Conservation (phyloP, 2,113 vertebrate genomes). For the Myocastor coypus region DNA sequence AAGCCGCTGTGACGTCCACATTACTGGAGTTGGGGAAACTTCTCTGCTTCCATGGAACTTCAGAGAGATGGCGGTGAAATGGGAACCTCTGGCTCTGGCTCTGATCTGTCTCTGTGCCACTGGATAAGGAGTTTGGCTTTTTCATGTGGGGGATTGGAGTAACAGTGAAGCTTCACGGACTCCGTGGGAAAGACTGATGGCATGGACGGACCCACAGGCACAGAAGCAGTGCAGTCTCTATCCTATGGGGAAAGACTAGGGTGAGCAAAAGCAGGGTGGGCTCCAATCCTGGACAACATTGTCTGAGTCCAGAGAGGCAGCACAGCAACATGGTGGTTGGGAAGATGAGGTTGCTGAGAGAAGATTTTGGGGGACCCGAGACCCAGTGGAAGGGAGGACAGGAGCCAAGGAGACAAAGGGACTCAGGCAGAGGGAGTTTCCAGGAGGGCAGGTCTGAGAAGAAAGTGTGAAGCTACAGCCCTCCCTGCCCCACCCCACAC, state of each 20-base stretch:
- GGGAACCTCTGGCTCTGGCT: neutral
- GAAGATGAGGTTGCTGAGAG: accelerated
- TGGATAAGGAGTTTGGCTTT: neutral
- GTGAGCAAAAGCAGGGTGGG: neutral
- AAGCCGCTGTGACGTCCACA: neutral
- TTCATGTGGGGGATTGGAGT: neutral
- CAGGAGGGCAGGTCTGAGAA: accelerated
- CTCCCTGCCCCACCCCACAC: too few relatives aligned
- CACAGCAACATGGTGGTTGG: accelerated
- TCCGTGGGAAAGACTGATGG: accelerated
- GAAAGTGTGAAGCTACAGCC: neutral
- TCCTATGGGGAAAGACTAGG: neutral
- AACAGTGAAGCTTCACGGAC: neutral
- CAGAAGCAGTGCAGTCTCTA: accelerated
- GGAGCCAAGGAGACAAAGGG: neutral
- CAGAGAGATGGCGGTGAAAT: neutral
- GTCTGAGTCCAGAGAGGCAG: accelerated
- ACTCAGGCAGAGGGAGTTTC: neutral
- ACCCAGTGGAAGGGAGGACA: accelerated
- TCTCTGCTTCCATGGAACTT: neutral
- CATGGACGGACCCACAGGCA: accelerated
- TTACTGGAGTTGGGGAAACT: neutral
- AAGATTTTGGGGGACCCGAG: neutral
- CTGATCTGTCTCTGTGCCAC: neutral
- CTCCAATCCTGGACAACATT: neutral